phyloP scores from a whole-genome alignment of 2,888 invertebrate genomes.

The Oithona nana region DNA sequence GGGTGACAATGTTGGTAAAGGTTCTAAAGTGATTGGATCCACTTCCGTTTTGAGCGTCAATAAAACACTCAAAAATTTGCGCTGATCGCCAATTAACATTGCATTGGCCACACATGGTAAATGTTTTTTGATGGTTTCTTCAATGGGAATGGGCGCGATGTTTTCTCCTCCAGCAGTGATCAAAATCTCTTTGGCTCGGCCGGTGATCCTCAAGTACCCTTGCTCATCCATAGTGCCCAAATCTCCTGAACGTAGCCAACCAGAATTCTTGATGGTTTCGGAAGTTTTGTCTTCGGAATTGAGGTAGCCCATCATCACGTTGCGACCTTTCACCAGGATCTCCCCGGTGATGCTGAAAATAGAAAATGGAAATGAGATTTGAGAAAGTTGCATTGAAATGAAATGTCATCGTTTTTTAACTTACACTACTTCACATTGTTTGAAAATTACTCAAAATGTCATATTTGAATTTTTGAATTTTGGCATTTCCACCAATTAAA shows the following conservation, averaged over 20 bases:
- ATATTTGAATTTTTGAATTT: too few species aligned
- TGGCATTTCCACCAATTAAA: too few species aligned
- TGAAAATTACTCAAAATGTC: too few species aligned
- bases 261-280: conserved; percentile 18
- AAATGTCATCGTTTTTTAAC: too few species aligned
- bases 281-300: conserved; percentile 26
- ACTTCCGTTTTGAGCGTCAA: conserved; percentile 53
- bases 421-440: too few species aligned
- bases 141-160: conserved; percentile 57
- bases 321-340: conserved; percentile 33
- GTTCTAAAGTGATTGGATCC: conserved; percentile 47
- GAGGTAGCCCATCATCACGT: conserved; percentile 30
- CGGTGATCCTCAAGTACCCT: conserved; percentile 42
- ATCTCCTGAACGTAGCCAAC: conserved; percentile 27
- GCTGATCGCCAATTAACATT: conserved; percentile 63
- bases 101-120: conserved; percentile 58
- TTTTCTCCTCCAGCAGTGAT: conserved; percentile 32
- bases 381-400: neutral
- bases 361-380: neutral
- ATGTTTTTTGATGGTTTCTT: conserved; percentile 54
- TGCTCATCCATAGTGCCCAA: conserved; percentile 26
- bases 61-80: conserved; percentile 63
- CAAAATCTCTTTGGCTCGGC: conserved; percentile 30
- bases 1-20: conserved; percentile 45
- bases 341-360: conserved; percentile 40